Conservation (phyloP, 1,140 invertebrate species). For the Temnothorax longispinosus region DNA sequence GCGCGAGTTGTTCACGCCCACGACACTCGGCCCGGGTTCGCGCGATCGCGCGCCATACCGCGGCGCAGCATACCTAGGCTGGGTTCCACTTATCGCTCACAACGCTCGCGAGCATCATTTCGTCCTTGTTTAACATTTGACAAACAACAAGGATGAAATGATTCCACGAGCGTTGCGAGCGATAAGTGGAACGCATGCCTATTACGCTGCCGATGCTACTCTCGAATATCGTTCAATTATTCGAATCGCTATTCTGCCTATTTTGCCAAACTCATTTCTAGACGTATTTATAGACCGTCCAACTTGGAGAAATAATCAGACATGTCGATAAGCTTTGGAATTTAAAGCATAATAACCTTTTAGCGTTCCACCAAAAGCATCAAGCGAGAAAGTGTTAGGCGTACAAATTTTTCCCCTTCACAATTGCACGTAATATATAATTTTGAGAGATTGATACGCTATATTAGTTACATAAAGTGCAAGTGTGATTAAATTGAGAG, state of each 20-base stretch:
- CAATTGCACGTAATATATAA: background rate
- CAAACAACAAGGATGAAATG: too few species aligned
- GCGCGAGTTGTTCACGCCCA: constrained; percentile 67
- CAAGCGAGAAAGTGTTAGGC: background rate
- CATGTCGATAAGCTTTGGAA: background rate
- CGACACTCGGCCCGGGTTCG: constrained; percentile 46
- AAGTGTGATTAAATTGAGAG: background rate
- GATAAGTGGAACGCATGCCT: too few species aligned
- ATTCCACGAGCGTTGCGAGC: too few species aligned
- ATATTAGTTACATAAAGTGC: background rate
- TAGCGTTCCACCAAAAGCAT: background rate
- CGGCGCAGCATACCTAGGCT: background rate
- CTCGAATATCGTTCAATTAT: background rate
- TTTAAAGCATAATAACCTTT: background rate
- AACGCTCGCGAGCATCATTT: too few species aligned
- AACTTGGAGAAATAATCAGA: background rate
- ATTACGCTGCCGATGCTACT: background rate
- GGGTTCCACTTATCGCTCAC: too few species aligned
- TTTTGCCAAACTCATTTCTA: background rate
- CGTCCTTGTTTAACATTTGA: too few species aligned
- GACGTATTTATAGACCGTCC: background rate
- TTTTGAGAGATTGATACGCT: background rate
- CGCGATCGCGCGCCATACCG: constrained; percentile 11
- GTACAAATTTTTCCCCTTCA: background rate
- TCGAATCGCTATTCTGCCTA: background rate